Evolutionary conservation across 1,140 invertebrate genomes (phyloP).

Genomic region (Achatina immaculata): DNA sequence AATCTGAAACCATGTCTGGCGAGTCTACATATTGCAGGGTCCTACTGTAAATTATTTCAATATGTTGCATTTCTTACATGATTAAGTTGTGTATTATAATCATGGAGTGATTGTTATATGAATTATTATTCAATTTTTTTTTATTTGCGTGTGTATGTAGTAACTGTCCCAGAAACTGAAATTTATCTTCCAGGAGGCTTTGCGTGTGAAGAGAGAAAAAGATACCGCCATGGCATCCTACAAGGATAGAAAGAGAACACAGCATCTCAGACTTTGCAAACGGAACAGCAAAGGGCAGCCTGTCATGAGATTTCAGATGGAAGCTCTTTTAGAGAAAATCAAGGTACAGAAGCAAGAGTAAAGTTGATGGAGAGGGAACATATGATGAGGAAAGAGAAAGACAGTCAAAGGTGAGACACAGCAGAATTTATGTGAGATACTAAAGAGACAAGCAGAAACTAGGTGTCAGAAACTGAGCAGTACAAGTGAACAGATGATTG

Average conservation of each 20-base stretch:
- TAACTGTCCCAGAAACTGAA: too few species aligned
- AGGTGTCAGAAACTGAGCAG: too few species aligned
- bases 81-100: too few species aligned
- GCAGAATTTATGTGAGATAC: not conserved
- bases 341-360: conserved; percentile 70
- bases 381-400: not conserved
- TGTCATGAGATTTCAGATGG: conserved; percentile 80
- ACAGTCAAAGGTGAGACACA: not conserved
- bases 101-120: too few species aligned
- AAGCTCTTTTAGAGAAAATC: conserved; percentile 81
- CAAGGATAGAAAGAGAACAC: conserved; percentile 77
- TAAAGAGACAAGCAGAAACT: too few species aligned
- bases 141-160: too few species aligned
- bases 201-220: conserved; percentile 67
- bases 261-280: conserved; percentile 78
- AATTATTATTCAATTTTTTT: too few species aligned
- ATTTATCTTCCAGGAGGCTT: not conserved
- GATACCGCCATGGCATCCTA: conserved; percentile 77
- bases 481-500: too few species aligned
- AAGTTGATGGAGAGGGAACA: not conserved
- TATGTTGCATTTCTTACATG: too few species aligned
- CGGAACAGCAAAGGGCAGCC: conserved; percentile 83
- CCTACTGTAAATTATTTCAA: too few species aligned
- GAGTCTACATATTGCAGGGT: too few species aligned
- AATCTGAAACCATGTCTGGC: too few species aligned